phyloP scores from a whole-genome alignment of 1,140 invertebrate genomes.

The Melitaea cinxia region DNA sequence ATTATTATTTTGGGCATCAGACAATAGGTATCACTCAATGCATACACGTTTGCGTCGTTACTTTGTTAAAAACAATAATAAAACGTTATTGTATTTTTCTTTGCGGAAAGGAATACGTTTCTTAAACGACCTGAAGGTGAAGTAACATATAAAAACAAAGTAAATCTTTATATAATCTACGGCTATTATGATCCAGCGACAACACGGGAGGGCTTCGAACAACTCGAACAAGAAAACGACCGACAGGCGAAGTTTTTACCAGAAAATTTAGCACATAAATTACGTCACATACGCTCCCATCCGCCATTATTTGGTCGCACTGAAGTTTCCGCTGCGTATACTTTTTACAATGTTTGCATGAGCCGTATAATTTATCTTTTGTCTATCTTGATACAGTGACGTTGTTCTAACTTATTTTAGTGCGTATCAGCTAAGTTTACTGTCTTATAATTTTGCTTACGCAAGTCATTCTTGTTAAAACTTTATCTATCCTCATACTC shows the following conservation, averaged over 20 bases:
- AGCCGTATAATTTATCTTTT: constrained; percentile 58
- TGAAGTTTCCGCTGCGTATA: constrained; percentile 58
- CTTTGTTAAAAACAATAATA: too few species aligned
- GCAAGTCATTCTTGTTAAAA: neutral
- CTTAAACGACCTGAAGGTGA: neutral
- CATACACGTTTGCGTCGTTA: too few species aligned
- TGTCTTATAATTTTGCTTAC: neutral
- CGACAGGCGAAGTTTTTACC: constrained; percentile 60
- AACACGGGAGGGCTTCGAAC: constrained; percentile 40
- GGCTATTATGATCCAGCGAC: constrained; percentile 24
- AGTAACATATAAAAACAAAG: constrained; percentile 11
- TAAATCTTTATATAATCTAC: constrained; percentile 27
- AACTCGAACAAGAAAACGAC: constrained; percentile 39
- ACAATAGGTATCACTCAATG: too few species aligned
- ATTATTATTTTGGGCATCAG: too few species aligned
- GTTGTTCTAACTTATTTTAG: constrained; percentile 11
- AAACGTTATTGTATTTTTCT: neutral
- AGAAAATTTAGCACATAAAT: constrained; percentile 74
- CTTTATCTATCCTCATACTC: neutral
- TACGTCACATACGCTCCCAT: constrained; percentile 72
- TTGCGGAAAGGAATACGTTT: neutral
- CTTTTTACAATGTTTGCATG: constrained; percentile 64
- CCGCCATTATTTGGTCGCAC: constrained; percentile 71
- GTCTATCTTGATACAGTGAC: constrained; percentile 17
- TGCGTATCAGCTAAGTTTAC: neutral